phyloP scores from a whole-genome alignment of 1,140 invertebrate genomes.

The Macrosteles quadrilineatus region DNA sequence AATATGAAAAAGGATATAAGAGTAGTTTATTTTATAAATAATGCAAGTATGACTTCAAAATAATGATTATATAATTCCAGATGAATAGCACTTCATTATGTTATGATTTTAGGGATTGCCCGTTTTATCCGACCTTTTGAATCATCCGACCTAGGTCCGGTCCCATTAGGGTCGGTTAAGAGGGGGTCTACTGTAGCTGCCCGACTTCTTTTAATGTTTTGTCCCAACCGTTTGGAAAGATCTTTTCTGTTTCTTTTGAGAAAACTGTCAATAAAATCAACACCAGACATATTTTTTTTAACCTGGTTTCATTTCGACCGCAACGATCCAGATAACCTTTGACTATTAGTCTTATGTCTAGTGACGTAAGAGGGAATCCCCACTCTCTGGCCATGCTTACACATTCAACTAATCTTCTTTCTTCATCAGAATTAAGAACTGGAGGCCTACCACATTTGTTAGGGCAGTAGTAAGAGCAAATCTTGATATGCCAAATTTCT shows the following conservation, averaged over 20 bases:
- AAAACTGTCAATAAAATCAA: slow-evolving; percentile 24
- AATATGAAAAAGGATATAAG: too few species aligned
- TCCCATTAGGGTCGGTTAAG: too few species aligned
- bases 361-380: slow-evolving; percentile 23
- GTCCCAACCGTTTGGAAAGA: not conserved
- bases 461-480: not conserved
- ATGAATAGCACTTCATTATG: too few species aligned
- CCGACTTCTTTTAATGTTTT: slow-evolving; percentile 27
- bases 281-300: slow-evolving; percentile 33
- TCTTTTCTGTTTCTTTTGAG: slow-evolving; percentile 17
- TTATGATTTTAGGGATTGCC: too few species aligned
- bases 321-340: slow-evolving; percentile 4
- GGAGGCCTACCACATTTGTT: slow-evolving; percentile 16
- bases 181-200: too few species aligned
- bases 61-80: too few species aligned
- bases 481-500: slow-evolving; percentile 31
- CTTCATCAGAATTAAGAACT: slow-evolving; percentile 24
- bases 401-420: slow-evolving; percentile 31
- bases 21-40: too few species aligned
- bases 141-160: too few species aligned
- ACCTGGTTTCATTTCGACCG: too few species aligned
- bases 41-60: too few species aligned
- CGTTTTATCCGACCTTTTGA: too few species aligned
- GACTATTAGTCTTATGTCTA: slow-evolving; percentile 26
- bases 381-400: slow-evolving; percentile 14